A percentile compares a stretch with the other conserved stretches of the same genome.
phyloP scores from a whole-genome alignment of 2,888 invertebrate species.

The Julus scandinavius region DNA sequence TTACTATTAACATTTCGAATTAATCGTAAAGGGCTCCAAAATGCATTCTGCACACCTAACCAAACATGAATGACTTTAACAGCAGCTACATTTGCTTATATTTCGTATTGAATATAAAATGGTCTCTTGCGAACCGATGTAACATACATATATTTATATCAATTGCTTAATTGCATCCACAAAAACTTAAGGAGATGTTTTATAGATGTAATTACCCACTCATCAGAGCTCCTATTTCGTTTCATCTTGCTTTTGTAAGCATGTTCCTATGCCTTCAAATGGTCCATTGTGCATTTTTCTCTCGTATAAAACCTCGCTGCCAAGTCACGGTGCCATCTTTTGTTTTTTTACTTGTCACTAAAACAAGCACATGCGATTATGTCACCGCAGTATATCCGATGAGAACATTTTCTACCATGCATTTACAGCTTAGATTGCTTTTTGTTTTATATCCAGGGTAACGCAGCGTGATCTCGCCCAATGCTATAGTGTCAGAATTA shows the following conservation, averaged over 20 bases:
- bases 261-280: neutral
- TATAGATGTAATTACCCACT: neutral
- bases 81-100: neutral
- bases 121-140: neutral
- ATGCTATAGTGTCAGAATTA: neutral
- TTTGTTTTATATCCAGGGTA: conserved; percentile 23
- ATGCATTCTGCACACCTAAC: neutral
- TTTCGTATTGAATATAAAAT: neutral
- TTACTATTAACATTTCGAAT: too few relatives aligned
- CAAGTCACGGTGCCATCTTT: neutral
- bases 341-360: neutral
- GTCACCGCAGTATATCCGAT: conserved; percentile 5
- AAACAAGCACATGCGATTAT: conserved; percentile 21
- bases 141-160: neutral
- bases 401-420: neutral
- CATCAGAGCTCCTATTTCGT: neutral
- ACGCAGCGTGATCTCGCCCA: neutral
- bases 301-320: neutral
- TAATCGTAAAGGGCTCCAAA: too few relatives aligned
- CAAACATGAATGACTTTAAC: neutral
- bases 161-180: neutral
- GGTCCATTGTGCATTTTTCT: neutral
- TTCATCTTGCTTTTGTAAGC: neutral
- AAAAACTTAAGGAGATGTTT: neutral
- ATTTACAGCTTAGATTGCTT: neutral